phyloP scores from a whole-genome alignment of 2,113 vertebrate genomes.

The Hystrix brachyura region DNA sequence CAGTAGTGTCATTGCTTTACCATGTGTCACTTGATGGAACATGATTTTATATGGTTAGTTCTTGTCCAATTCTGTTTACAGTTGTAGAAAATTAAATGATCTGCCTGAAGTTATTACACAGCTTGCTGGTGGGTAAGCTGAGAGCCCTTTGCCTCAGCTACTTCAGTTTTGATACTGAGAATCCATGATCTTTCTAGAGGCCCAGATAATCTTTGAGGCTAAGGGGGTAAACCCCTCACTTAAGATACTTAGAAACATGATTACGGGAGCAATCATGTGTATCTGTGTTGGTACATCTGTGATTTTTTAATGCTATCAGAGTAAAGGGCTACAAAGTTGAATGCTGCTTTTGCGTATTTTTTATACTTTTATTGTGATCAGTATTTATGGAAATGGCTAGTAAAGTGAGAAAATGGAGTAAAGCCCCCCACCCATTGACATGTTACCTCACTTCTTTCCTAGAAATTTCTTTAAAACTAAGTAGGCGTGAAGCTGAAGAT shows the following conservation, averaged over 20 bases:
- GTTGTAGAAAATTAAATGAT: conserved; percentile 32
- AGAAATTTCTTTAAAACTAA: conserved; percentile 36
- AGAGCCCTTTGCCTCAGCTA: neutral
- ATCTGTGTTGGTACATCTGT: neutral
- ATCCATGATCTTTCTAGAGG: neutral
- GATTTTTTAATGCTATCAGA: neutral
- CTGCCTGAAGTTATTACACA: neutral
- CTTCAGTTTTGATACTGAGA: neutral
- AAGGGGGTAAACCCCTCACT: neutral
- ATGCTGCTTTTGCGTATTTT: neutral
- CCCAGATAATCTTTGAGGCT: neutral
- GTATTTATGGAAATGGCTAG: conserved; percentile 29
- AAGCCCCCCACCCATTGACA: neutral
- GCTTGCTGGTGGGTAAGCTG: neutral
- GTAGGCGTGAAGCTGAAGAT: neutral
- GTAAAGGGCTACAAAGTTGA: neutral
- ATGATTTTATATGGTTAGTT: conserved; percentile 30
- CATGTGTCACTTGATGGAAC: neutral
- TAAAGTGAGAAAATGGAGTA: conserved; percentile 33
- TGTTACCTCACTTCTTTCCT: neutral
- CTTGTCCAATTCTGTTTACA: neutral
- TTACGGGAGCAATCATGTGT: too few relatives aligned
- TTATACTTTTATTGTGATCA: neutral
- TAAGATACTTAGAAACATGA: too few relatives aligned
- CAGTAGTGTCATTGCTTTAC: conserved; percentile 53